Conservation (phyloP, 1,140 invertebrate genomes). For the Pseudomyrmex pallidus region DNA sequence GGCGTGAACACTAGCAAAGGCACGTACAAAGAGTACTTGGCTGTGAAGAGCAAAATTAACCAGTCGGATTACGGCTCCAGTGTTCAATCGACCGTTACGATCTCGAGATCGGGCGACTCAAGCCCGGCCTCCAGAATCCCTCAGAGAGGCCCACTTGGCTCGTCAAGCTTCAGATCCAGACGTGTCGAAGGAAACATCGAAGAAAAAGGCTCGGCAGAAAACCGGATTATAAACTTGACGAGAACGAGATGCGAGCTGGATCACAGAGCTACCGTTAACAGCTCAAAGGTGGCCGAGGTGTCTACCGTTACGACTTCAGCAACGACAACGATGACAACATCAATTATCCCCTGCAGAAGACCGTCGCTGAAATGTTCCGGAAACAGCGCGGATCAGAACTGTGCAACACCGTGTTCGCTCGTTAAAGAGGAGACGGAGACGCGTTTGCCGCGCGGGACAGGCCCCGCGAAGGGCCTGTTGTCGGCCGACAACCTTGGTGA, state of each 20-base stretch:
- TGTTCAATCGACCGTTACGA: slow-evolving; percentile 17
- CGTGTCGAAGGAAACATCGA: slow-evolving; percentile 45
- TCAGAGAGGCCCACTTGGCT: slow-evolving; percentile 66
- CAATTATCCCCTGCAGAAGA: slow-evolving; percentile 64
- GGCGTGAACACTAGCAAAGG: slow-evolving; percentile 69
- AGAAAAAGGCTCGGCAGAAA: slow-evolving; percentile 26
- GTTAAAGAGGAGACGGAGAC: slow-evolving; percentile 69
- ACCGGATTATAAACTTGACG: slow-evolving; percentile 51
- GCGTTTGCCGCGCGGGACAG: slow-evolving; percentile 34
- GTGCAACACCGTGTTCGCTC: slow-evolving; percentile 42
- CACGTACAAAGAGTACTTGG: slow-evolving; percentile 76
- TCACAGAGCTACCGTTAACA: slow-evolving; percentile 37
- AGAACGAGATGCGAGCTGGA: slow-evolving; percentile 67
- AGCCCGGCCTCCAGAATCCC: slow-evolving; percentile 71
- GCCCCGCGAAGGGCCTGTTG: slow-evolving; percentile 62
- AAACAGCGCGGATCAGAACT: slow-evolving; percentile 58
- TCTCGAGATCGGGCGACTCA: slow-evolving; percentile 56
- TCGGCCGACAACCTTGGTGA: slow-evolving; percentile 46
- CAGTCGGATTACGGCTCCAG: slow-evolving; percentile 73
- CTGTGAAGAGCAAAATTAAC: slow-evolving; percentile 64
- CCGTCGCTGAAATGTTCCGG: slow-evolving; percentile 72
- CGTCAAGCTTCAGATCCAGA: slow-evolving; percentile 62
- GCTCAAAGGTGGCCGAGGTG: slow-evolving; percentile 14
- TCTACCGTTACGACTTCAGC: slow-evolving; percentile 5
- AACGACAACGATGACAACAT: background rate